A percentile compares a stretch with the other conserved stretches of the same genome.
phyloP scores from a whole-genome alignment of 2,797 vertebrate species.

The Erithacus rubecula region DNA sequence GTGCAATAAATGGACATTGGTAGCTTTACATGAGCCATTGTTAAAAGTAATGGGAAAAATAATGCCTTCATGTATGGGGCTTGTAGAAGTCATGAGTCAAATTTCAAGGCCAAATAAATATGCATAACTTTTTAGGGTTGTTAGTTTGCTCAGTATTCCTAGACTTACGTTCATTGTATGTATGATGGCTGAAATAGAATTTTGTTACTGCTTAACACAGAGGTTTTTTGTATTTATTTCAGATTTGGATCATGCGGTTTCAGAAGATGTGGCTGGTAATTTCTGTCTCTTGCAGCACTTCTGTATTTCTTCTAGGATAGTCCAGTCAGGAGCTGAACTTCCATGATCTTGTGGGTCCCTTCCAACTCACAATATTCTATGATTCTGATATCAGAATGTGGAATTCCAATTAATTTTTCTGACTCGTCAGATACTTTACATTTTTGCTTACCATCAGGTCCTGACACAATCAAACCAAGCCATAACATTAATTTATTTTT shows the following conservation, averaged over 20 bases:
- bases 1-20: background rate
- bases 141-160: background rate
- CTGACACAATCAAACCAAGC: background rate
- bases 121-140: background rate
- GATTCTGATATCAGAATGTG: background rate
- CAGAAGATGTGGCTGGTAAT: constrained; percentile 83
- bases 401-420: background rate
- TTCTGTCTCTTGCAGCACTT: background rate
- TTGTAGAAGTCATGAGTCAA: background rate
- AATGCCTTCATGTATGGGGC: background rate
- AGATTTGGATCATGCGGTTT: constrained; percentile 83
- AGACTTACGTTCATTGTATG: background rate
- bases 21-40: background rate
- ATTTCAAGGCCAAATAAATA: background rate
- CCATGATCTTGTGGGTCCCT: background rate
- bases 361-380: background rate
- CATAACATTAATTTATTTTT: background rate
- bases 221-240: constrained; percentile 35
- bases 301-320: background rate
- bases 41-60: background rate
- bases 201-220: background rate
- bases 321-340: background rate
- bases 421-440: background rate
- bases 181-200: background rate
- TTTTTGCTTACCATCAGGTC: background rate